Base-by-base conservation (phyloP, 2,113 vertebrate species). In the Grammomys surdaster region DNA sequence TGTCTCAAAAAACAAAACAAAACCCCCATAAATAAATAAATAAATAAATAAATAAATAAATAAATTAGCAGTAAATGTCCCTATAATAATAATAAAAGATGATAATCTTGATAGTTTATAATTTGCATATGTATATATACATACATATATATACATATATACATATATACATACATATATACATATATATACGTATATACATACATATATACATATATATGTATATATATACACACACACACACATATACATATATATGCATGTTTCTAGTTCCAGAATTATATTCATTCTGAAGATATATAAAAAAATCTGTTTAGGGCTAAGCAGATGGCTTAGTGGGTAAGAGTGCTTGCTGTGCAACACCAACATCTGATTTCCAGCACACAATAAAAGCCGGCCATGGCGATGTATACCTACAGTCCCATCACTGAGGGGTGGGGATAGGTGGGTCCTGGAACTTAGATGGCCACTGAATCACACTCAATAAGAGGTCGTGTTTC, bases 231-330 rank as follows among this genome's bases (percentile, higher is more conserved):
- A 56, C 3, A 56, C 16, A 56, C 14, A 56, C 16, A 56, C 13
- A 20, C 20, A 5, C 20, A 26, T 48, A 7, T 65, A 3, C 20
- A 9, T 65, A 20, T 78, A 5, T 75, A 19, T 3, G 19, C 36
- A 1, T 76, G 19, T 91, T 85, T 94, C 67, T 94, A 69, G 13
- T 94, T 95, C 90, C 24, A 80, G 82, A 40, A 48, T 76, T 92
- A 80, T 46, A 85, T 22, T 60, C 33, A 36, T 28, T 85, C 20
- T 94, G 60, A 94, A 89, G 43, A 43, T 65, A 69, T 3, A n/a
- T 10, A 19, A 63, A 80, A 81, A 92, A 24, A 12, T 1, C 10
- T 33, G 9, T 63, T 88, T 70, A 75, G 43, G 63, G 84, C 28
- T 48, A 48, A 65, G 40, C 40, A 67, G 24, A 67, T 28, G 9